Base-by-base conservation (phyloP, 2,113 vertebrate species). In the Ceyx margarethae region DNA sequence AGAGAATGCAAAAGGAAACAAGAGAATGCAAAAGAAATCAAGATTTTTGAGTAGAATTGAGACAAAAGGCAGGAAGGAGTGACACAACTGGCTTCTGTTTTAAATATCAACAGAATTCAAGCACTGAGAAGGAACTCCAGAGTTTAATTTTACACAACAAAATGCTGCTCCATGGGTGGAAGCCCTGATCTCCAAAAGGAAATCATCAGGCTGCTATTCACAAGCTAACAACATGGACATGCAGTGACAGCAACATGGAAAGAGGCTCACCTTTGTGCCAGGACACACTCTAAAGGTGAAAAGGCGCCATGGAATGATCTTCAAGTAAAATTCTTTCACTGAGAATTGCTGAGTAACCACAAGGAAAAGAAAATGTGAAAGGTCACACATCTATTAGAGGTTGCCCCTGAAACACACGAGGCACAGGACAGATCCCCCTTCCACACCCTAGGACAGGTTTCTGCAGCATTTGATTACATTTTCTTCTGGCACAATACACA, bases 261-360 rank as follows among this genome's bases (percentile, higher is more conserved):
- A 65, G 20, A 83, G 50, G 94, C 97, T 97, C 95, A 99, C 99
- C 98, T 99, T 99, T n/a, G 99, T 99, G 96, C 99, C 99, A 79
- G 99, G 99, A 94, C 99, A 99, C 3, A 99, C 99, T 95, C 99
- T 98, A 95, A 99, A 99, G 85, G 99, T 99, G 87, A 98, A 99
- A 97, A 99, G 99, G 84, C 99, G 98, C 99, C 99, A 99, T 3
- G 99, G 99, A 97, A 99, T 99, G 93, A 99, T 99, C 97, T 99
- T 99, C 98, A 99, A 97, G 96, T 99, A 99, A 97, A 99, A 99
- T 85, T 99, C 99, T 96, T 99, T 99, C 91, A 99, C 98, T n/a
- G 99, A 99, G 89, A 99, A 98, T 99, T 99, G 99, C 99, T 99
- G 97, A 76, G 87, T 64, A 94, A 91, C 8, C 96, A 97, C 89